Evolutionary conservation across 2,113 vertebrate species (phyloP).

Genomic region (Ellobius talpinus): DNA sequence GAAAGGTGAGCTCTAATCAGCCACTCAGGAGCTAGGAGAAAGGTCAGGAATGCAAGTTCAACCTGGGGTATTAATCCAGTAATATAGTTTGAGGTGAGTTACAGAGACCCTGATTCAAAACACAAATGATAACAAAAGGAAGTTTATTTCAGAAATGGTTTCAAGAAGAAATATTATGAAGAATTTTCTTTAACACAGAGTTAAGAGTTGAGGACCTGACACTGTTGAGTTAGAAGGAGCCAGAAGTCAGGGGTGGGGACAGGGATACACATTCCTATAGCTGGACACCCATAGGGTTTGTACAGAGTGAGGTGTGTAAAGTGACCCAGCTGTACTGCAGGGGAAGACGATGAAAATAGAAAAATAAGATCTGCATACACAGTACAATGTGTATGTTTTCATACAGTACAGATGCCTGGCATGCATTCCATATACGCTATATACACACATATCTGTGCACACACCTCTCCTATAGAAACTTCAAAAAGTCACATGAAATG

Average conservation of each 20-base stretch:
- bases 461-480: neutral
- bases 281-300: neutral
- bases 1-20: neutral
- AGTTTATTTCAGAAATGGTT: neutral
- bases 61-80: neutral
- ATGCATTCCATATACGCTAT: neutral
- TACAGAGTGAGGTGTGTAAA: neutral
- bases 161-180: neutral
- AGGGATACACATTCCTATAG: neutral
- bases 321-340: neutral
- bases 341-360: neutral
- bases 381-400: neutral
- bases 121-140: neutral
- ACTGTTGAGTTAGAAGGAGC: neutral
- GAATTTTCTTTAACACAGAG: neutral
- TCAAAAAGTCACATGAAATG: neutral
- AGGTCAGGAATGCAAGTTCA: neutral
- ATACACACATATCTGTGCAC: too few species aligned
- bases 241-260: too few species aligned
- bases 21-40: neutral
- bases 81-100: neutral
- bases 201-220: neutral
- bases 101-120: neutral
- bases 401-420: neutral
- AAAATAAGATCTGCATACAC: neutral